Conservation (phyloP, 2,797 vertebrate species). For the Falco biarmicus region DNA sequence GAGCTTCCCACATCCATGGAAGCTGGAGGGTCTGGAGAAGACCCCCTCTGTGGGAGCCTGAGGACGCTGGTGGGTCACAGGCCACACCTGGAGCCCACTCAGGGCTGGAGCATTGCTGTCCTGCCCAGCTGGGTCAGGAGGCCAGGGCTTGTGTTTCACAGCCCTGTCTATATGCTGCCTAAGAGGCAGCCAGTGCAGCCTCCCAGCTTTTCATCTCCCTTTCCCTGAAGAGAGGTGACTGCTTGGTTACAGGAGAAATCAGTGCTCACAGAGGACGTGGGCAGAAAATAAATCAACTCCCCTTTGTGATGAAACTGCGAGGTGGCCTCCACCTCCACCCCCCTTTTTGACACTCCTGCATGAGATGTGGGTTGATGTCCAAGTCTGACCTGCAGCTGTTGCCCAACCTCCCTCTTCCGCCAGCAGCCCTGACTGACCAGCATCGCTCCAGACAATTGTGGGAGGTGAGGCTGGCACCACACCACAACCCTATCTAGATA, state of each 20-base stretch:
- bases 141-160: background rate
- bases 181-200: background rate
- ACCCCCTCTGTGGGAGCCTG: fast-evolving
- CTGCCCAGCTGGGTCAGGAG: background rate
- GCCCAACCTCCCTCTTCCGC: background rate
- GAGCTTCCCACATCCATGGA: fast-evolving
- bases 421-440: fast-evolving
- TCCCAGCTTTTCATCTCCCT: background rate
- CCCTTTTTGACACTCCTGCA: background rate
- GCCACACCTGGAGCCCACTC: background rate
- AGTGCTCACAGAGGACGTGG: background rate
- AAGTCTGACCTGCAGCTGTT: background rate
- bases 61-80: background rate
- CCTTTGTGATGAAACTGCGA: background rate
- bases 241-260: background rate
- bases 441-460: fast-evolving
- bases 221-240: background rate
- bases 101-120: background rate
- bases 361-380: background rate
- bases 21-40: background rate
- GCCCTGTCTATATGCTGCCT: background rate
- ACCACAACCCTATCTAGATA: background rate
- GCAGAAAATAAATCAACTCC: background rate
- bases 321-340: background rate
- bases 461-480: background rate